Evolutionary conservation across 2,888 invertebrate genomes (phyloP), one percentile per base, ranked within the genome.

Genomic region (Xanthorhoe designata): DNA sequence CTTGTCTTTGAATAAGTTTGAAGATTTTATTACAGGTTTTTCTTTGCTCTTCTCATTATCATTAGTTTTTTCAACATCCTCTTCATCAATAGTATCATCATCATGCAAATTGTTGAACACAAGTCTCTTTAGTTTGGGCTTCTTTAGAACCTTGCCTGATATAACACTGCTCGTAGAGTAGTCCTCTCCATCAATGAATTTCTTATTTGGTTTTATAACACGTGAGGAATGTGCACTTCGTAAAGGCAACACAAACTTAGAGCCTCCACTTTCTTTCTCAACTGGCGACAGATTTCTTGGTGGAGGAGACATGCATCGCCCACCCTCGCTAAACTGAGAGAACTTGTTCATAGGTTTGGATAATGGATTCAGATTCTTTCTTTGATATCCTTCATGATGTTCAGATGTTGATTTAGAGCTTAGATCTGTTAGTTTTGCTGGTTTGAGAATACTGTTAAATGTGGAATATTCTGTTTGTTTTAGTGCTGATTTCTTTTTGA

Each of bases 181-280:
- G 79, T 95, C 95, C 70, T 95, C 95, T 68, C 95, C 95, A 80
- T 96, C 96, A 62, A 97, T 95, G 79, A 98, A 97, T 73, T 96
- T 95, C 88, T 97, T 98, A 81, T 97, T 98, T 49, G 98, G 98
- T 85, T 97, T 98, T 61, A 98, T 98, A 51, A 97, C 96, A 73
- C 98, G 94, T 5, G 97, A 97, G 50, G 98, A 98, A 85, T 97
- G 96, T 15, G 95, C 96, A 92, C 97, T 98, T 77, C 97, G 95
- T 54, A 96, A 95, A 17, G 98, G 98, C 69, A 98, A 89, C 38
- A 97, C 95, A 92, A 97, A 97, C 84, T 95, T 96, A 58, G 95
- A 69, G 68, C 74, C 78, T 10, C 78, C 80, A 75, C 74, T 82
- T 47, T 92, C 91, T 76, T 86, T 91, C 47, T 92, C 91, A 15